phyloP scores from a whole-genome alignment of 2,113 vertebrate species.

The Lophius piscatorius region DNA sequence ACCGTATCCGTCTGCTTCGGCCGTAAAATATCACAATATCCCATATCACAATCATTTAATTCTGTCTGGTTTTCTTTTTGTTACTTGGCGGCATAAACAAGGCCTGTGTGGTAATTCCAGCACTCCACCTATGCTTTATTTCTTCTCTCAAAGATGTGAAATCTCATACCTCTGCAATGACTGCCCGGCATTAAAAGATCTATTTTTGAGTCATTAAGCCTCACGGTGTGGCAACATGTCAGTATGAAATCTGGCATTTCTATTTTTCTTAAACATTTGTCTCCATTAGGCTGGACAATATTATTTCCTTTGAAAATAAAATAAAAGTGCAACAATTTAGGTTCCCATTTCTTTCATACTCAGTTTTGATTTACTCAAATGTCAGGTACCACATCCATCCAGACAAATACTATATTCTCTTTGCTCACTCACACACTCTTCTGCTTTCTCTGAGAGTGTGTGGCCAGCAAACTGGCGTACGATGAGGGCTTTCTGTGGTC shows the following conservation, averaged over 20 bases:
- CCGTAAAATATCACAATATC: no score
- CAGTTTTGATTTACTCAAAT: neutral
- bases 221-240: slow-evolving; percentile 3
- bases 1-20: no score
- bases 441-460: no score
- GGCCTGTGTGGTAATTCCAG: slow-evolving; percentile 31
- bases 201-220: slow-evolving; percentile 10
- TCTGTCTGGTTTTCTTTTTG: slow-evolving; percentile 32
- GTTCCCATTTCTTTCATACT: neutral
- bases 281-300: neutral
- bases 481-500: slow-evolving; percentile 55
- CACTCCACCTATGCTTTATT: slow-evolving; percentile 44
- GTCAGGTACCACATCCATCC: neutral
- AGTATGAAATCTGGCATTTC: slow-evolving; percentile 6
- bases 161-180: slow-evolving; percentile 52
- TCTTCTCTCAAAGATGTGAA: slow-evolving; percentile 39
- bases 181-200: slow-evolving; percentile 10
- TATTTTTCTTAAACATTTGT: neutral
- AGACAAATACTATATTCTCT: neutral
- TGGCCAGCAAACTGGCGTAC: slow-evolving; percentile 24
- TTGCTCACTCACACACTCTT: neutral
- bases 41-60: no score
- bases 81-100: slow-evolving; percentile 58
- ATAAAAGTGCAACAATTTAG: neutral
- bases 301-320: neutral